These are phyloP conservation scores for Mormyrops boulengeri DNA, from an alignment of 2,797 vertebrate genomes.

Conservation along the genomic window DNA sequence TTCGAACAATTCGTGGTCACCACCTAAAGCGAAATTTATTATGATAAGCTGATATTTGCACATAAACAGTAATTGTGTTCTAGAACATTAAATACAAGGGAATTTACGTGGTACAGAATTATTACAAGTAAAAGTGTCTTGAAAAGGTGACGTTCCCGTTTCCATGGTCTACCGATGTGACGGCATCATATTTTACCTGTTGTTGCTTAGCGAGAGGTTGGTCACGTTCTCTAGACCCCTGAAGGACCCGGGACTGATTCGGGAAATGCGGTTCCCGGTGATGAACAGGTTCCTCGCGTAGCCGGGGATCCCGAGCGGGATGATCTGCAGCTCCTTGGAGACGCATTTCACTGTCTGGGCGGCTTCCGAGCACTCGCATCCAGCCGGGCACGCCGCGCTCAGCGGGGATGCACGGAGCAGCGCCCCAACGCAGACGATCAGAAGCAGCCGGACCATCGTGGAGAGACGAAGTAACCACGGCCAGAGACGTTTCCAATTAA, in stretches of 20 bases:
- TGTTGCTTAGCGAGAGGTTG: slow-evolving; percentile 63
- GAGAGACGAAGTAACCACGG: not conserved
- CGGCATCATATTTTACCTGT: slow-evolving; percentile 54
- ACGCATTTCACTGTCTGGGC: slow-evolving; percentile 60
- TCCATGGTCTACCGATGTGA: not conserved
- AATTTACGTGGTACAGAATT: not conserved
- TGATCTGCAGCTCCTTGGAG: slow-evolving; percentile 47
- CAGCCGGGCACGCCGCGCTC: slow-evolving; percentile 52
- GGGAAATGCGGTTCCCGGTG: slow-evolving; percentile 57
- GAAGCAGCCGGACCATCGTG: slow-evolving; percentile 19
- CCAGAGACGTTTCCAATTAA: not conserved
- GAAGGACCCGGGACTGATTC: slow-evolving; percentile 54
- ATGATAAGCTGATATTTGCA: not conserved
- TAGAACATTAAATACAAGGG: not conserved
- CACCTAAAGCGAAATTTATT: not conserved
- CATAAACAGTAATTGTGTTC: not conserved
- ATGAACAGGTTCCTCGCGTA: slow-evolving; percentile 55
- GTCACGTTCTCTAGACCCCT: slow-evolving; percentile 57
- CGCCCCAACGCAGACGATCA: slow-evolving; percentile 40
- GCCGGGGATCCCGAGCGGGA: slow-evolving; percentile 56
- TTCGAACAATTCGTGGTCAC: not conserved
- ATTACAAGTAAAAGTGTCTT: not conserved
- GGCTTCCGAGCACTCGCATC: slow-evolving; percentile 61
- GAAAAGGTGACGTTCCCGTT: not conserved
- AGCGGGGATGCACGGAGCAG: slow-evolving; percentile 41